Conservation (phyloP, 2,888 invertebrate genomes). For the Oligia fasciuncula region DNA sequence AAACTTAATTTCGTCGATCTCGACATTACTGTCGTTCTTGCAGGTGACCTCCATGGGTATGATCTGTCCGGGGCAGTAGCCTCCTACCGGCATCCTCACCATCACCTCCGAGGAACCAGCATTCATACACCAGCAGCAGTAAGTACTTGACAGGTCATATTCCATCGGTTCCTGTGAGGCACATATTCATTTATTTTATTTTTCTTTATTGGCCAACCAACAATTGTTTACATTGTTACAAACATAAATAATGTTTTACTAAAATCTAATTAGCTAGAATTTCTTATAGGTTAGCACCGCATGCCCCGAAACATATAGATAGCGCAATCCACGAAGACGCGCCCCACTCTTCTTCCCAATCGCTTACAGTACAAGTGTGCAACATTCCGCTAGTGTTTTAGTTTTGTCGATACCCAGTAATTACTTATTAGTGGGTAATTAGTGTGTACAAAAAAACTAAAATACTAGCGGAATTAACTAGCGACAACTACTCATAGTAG, state of each 20-base stretch:
- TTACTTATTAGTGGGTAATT: too few relatives aligned
- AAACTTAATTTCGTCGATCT: conserved; percentile 90
- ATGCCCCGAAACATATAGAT: background rate
- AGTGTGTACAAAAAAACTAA: too few relatives aligned
- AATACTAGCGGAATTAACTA: too few relatives aligned
- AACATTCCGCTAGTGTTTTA: too few relatives aligned
- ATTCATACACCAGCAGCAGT: conserved; percentile 89
- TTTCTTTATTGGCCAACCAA: background rate
- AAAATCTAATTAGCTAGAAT: background rate
- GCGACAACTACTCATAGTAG: too few relatives aligned
- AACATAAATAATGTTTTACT: background rate
- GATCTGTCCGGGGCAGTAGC: conserved; percentile 93
- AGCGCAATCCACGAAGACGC: too few relatives aligned
- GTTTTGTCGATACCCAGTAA: too few relatives aligned
- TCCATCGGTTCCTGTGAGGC: conserved; percentile 90
- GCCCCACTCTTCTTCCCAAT: too few relatives aligned
- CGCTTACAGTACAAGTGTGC: too few relatives aligned
- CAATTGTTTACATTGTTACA: background rate
- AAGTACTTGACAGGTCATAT: conserved; percentile 91
- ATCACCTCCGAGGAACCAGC: conserved; percentile 75
- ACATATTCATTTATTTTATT: background rate
- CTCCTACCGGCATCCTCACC: conserved; percentile 91
- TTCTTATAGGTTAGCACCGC: background rate
- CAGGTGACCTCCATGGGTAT: conserved; percentile 92
- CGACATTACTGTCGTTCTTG: conserved; percentile 92